phyloP scores from a whole-genome alignment of 1,140 invertebrate species.

The Hetaerina americana region DNA sequence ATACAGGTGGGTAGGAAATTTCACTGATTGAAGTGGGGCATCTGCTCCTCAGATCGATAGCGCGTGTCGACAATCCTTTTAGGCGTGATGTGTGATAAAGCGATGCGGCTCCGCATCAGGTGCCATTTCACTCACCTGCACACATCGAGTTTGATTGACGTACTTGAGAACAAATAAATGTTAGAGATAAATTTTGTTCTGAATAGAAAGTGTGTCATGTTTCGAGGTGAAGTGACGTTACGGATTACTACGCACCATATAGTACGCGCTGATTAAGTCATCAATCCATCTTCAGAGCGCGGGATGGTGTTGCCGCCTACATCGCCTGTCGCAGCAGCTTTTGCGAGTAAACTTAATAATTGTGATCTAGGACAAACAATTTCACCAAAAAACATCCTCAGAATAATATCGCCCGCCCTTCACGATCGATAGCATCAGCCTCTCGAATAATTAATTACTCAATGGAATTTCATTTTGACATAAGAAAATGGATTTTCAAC shows the following conservation, averaged over 20 bases:
- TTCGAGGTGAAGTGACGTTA: not conserved
- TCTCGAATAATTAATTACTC: too few species aligned
- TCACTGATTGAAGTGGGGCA: not conserved
- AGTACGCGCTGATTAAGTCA: not conserved
- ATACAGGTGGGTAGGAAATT: too few species aligned
- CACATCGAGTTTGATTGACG: not conserved
- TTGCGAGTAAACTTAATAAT: not conserved
- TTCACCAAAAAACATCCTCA: too few species aligned
- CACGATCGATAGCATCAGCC: too few species aligned
- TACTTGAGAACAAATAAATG: not conserved
- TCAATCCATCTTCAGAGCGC: not conserved
- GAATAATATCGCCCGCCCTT: too few species aligned
- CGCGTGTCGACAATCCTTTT: not conserved
- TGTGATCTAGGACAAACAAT: not conserved
- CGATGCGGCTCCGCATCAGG: too few species aligned
- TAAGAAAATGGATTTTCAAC: too few species aligned
- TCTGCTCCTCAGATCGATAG: not conserved
- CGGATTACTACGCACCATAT: not conserved
- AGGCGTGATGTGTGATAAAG: not conserved
- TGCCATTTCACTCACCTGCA: not conserved
- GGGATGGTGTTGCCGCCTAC: not conserved
- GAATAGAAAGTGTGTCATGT: not conserved
- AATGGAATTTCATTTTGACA: too few species aligned
- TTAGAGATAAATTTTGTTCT: not conserved
- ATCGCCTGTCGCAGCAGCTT: not conserved